Evolutionary conservation across 2,888 invertebrate species (phyloP), one percentile per base, ranked within the genome.

Genomic region (Carabus problematicus): DNA sequence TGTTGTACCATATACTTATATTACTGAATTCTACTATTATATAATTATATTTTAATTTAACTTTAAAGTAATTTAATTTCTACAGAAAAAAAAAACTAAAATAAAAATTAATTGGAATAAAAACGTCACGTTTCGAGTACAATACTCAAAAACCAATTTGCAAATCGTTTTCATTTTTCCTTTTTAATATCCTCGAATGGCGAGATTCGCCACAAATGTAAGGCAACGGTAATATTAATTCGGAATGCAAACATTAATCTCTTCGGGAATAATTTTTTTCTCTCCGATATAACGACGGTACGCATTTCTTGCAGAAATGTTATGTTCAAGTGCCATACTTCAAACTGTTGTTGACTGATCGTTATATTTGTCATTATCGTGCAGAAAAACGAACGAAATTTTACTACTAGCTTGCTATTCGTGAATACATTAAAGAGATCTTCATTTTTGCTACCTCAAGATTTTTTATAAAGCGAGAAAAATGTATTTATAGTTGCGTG

Each of bases 271-370:
- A 8, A 54, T 54, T 64, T 64, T 54, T 54, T 54, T 8, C 42
- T 42, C 16, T 29, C 6, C n/a, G n/a, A 29, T 29, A 39, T 18
- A 18, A 60, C 45, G 45, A 60, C 43, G 18, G 42, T 45, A 43
- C 43, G 43, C 12, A 60, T n/a, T 45, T 43, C 45, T 16, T 8
- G 60, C 6, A 29, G 29, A 45, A 45, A 39, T 42, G 54, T 54
- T 64, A 54, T 64, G 42, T 52, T 64, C 52, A 64, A 64, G 63
- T 55, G 42, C 54, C 29, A 19, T 41, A 64, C 63, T 64, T 64
- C 29, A 19, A 49, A 49, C 19, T 62, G 49, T 49, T 12, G 63
- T 52, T 12, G 49, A 12, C 45, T 64, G 29, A 64, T 64, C 56
- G 56, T 54, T 63, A 63, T 52, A 29, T 45, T 42, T 43, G 56